Percentiles rank a stretch among this genome's conserved stretches.
These are phyloP conservation scores for Scaptomyza graminum DNA, from an alignment of 1,140 invertebrate species.

Conservation along the genomic window DNA sequence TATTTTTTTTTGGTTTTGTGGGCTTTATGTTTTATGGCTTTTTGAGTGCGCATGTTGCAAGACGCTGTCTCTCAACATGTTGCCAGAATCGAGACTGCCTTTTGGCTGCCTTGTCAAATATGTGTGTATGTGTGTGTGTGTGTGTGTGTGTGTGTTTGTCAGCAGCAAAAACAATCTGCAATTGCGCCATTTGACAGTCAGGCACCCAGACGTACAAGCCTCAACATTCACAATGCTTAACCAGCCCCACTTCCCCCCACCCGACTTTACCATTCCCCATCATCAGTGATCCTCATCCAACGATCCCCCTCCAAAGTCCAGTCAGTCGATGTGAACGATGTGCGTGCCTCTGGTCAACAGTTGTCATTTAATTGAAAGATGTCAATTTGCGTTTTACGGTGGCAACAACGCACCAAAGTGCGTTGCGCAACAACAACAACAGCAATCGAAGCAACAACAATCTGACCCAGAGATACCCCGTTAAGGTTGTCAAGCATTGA, in stretches of 20 bases:
- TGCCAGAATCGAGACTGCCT: conserved; percentile 38
- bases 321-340: conserved; percentile 33
- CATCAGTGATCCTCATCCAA: neutral
- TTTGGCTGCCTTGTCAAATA: conserved; percentile 52
- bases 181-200: conserved; percentile 79
- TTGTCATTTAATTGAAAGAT: conserved; percentile 82
- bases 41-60: conserved; percentile 43
- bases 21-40: no score
- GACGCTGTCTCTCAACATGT: conserved; percentile 51
- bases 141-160: no score
- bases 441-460: neutral
- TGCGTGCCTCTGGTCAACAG: conserved; percentile 56
- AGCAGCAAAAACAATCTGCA: conserved; percentile 45
- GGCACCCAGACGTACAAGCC: conserved; percentile 39
- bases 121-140: conserved; percentile 53
- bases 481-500: neutral
- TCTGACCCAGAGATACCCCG: neutral
- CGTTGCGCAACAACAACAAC: conserved; percentile 68
- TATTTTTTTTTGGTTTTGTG: no score
- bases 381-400: conserved; percentile 74
- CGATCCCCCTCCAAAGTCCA: neutral
- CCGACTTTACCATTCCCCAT: neutral
- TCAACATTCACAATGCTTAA: conserved; percentile 19
- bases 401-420: conserved; percentile 74
- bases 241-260: neutral